Conservation (phyloP, 2,888 invertebrate species). For the Hypercompe scribonia region DNA sequence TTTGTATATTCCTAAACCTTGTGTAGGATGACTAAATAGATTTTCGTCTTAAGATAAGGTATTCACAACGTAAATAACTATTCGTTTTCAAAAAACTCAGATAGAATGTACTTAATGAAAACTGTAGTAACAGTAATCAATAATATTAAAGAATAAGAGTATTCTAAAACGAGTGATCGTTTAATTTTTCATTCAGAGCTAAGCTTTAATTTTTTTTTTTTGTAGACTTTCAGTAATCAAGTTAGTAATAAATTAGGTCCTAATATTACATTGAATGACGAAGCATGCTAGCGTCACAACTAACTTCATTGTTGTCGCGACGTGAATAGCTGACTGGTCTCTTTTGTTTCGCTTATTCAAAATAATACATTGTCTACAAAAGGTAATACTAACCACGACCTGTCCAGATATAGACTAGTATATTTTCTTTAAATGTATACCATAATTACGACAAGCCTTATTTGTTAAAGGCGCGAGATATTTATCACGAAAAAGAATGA, state of each 20-base stretch:
- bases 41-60: not conserved
- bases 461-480: not conserved
- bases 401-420: constrained; percentile 41
- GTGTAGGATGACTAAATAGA: not conserved
- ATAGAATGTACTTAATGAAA: not conserved
- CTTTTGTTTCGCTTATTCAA: constrained; percentile 66
- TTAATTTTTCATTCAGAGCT: not conserved
- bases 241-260: constrained; percentile 22
- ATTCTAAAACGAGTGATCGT: not conserved
- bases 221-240: not conserved
- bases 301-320: constrained; percentile 59
- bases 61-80: not conserved
- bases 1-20: not conserved
- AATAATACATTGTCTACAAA: constrained; percentile 63
- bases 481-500: not conserved
- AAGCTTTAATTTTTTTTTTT: not conserved
- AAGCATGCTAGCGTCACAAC: constrained; percentile 49
- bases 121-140: no score
- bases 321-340: constrained; percentile 62
- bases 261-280: constrained; percentile 44
- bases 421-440: constrained; percentile 18
- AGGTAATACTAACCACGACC: constrained; percentile 50
- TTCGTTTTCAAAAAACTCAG: not conserved
- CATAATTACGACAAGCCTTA: not conserved
- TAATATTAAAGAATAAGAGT: not conserved